Percentiles rank a stretch among this genome's conserved stretches.
phyloP scores from a whole-genome alignment of 2,797 vertebrate genomes.

The Chiloscyllium punctatum region DNA sequence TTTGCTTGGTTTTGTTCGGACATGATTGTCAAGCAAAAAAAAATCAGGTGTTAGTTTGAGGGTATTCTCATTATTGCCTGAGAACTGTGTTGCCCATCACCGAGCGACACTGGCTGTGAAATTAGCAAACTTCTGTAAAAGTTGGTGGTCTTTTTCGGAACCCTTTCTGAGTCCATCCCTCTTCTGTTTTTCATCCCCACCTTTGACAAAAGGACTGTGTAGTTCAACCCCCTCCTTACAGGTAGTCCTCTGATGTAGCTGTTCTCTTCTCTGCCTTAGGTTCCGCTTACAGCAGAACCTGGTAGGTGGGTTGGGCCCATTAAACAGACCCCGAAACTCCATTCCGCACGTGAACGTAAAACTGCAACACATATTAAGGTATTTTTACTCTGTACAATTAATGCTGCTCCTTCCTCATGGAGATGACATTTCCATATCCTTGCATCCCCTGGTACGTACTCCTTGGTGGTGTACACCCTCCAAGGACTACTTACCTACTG shows the following conservation, averaged over 20 bases:
- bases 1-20: background rate
- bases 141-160: background rate
- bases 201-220: background rate
- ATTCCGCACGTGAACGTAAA: constrained; percentile 34
- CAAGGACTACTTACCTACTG: constrained; percentile 20
- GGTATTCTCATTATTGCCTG: background rate
- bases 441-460: background rate
- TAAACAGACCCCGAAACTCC: constrained; percentile 36
- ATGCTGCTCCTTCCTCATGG: constrained; percentile 1
- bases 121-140: background rate
- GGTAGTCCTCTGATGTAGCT: constrained; percentile 23
- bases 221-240: background rate
- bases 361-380: constrained; percentile 35
- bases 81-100: background rate
- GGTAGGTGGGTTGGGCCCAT: constrained; percentile 37
- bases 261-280: constrained; percentile 37
- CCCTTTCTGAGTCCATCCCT: background rate
- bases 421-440: background rate
- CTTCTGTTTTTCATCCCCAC: background rate
- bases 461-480: constrained; percentile 3
- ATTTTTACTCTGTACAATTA: constrained; percentile 32
- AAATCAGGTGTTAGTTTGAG: background rate
- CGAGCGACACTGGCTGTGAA: background rate
- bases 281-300: constrained; percentile 36
- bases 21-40: background rate